A percentile compares a stretch with the other conserved stretches of the same genome.
These are phyloP conservation scores for Andinoacara biseriatus DNA, from an alignment of 2,113 vertebrate genomes.

Conservation along the genomic window DNA sequence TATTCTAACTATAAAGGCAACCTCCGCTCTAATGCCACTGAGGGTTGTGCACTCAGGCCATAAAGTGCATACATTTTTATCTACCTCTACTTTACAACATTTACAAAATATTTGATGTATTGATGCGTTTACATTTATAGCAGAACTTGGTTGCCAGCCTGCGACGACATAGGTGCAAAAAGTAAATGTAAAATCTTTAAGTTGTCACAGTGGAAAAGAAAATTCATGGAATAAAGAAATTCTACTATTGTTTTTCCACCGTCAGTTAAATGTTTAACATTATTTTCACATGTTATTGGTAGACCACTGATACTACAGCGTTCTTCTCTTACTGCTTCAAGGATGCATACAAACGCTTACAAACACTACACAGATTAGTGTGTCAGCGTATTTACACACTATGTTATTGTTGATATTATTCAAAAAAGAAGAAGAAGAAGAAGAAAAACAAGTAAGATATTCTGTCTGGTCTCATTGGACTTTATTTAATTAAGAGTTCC, in stretches of 20 bases:
- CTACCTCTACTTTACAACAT: background rate
- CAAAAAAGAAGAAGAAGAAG: background rate
- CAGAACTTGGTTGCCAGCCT: background rate
- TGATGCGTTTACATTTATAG: background rate
- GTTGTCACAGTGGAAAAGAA: background rate
- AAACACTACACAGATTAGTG: background rate
- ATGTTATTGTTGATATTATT: background rate
- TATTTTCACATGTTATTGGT: background rate
- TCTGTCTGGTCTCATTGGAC: background rate
- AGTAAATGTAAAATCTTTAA: background rate
- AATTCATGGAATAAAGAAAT: background rate
- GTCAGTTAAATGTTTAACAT: background rate
- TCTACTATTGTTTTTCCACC: background rate
- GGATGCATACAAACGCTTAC: background rate
- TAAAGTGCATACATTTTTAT: background rate
- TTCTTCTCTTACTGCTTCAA: background rate
- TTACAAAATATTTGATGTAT: background rate
- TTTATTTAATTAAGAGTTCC: background rate
- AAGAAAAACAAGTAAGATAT: background rate
- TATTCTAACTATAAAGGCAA: background rate
- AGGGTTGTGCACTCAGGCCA: background rate
- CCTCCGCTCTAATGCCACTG: background rate
- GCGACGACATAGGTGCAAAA: background rate
- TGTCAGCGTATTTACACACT: background rate
- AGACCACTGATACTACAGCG: background rate